phyloP scores from a whole-genome alignment of 2,888 invertebrate species.

The Cepaea hortensis region DNA sequence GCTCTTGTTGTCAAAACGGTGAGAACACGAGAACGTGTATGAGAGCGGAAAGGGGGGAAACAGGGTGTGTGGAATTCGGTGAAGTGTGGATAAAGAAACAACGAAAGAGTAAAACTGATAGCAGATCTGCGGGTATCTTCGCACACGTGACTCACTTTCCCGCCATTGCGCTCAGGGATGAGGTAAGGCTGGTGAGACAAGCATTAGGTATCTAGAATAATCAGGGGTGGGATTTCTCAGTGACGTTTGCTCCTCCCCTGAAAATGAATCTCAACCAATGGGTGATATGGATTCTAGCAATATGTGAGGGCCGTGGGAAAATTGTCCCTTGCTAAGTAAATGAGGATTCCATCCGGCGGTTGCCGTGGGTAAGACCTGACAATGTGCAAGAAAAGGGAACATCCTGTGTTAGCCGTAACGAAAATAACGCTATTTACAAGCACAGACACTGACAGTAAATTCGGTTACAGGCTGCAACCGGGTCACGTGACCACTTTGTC shows the following conservation, averaged over 20 bases:
- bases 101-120: neutral
- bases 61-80: neutral
- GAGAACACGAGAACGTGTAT: no score
- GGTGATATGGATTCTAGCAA: neutral
- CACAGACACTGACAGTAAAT: conserved; percentile 1
- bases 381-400: neutral
- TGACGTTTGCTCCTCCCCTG: conserved; percentile 20
- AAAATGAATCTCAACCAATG: conserved; percentile 14
- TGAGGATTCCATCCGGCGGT: conserved; percentile 23
- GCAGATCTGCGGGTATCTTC: neutral
- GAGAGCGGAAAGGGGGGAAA: neutral
- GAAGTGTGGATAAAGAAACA: neutral
- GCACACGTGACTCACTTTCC: conserved; percentile 23
- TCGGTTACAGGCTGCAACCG: no score
- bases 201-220: conserved; percentile 12
- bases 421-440: conserved; percentile 9
- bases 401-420: conserved; percentile 7
- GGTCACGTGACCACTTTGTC: no score
- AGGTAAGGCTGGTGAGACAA: conserved; percentile 16
- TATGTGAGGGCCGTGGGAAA: conserved; percentile 27
- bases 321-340: conserved; percentile 1
- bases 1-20: neutral
- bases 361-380: conserved; percentile 26
- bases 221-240: conserved; percentile 13
- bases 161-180: conserved; percentile 22